Percentiles rank a stretch among this genome's conserved stretches.
Evolutionary conservation across 2,113 vertebrate species (phyloP).

Genomic region (Phalacrocorax brasilianus): DNA sequence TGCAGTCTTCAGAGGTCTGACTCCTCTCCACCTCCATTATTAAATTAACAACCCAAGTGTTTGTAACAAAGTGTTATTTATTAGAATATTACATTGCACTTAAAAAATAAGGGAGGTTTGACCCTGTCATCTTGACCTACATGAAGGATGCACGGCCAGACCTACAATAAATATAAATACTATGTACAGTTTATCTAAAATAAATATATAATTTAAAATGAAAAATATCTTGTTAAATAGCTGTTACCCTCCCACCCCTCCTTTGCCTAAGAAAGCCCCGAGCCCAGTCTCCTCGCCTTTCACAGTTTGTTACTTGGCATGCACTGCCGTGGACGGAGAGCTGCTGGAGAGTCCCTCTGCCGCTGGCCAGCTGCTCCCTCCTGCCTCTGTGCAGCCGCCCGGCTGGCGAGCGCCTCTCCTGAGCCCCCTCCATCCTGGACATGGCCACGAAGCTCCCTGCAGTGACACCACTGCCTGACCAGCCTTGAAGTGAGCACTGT

Average conservation of each 20-base stretch:
- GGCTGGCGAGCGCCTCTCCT: not conserved
- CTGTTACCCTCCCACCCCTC: slow-evolving; percentile 39
- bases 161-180: slow-evolving; percentile 84
- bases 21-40: not conserved
- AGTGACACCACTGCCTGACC: not conserved
- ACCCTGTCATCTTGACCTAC: not conserved
- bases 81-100: slow-evolving; percentile 69
- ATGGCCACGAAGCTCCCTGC: not conserved
- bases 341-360: not conserved
- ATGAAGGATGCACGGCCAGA: not conserved
- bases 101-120: slow-evolving; percentile 53
- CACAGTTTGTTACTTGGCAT: slow-evolving; percentile 74
- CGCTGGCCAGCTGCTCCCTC: not conserved
- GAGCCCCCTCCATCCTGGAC: not conserved
- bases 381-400: not conserved
- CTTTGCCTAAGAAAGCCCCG: slow-evolving; percentile 64
- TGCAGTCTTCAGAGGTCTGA: not conserved
- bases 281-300: slow-evolving; percentile 68
- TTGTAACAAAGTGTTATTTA: slow-evolving; percentile 73
- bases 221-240: slow-evolving; percentile 78
- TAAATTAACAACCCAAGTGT: not conserved
- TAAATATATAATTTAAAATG: slow-evolving; percentile 86
- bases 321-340: not conserved
- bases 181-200: slow-evolving; percentile 82
- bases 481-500: not conserved